A percentile compares a stretch with the other conserved stretches of the same genome.
phyloP scores from a whole-genome alignment of 2,113 vertebrate species.

The Coregonus clupeaformis region DNA sequence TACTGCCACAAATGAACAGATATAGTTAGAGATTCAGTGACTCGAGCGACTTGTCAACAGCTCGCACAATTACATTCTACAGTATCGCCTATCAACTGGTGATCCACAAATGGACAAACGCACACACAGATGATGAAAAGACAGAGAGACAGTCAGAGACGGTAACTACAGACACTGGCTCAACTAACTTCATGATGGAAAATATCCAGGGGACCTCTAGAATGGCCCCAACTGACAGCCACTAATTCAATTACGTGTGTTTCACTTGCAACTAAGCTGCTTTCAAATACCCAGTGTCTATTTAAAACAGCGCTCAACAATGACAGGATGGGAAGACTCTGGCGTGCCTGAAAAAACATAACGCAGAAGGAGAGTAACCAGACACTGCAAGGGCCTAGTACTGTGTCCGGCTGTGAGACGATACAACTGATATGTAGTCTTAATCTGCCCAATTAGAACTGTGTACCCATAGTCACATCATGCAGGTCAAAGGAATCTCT shows the following conservation, averaged over 20 bases:
- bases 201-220: slow-evolving; percentile 59
- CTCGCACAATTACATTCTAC: neutral
- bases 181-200: slow-evolving; percentile 49
- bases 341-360: slow-evolving; percentile 67
- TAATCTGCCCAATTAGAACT: too few species aligned
- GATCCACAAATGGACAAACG: slow-evolving; percentile 6
- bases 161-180: slow-evolving; percentile 34
- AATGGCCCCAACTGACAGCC: slow-evolving; percentile 57
- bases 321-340: slow-evolving; percentile 49
- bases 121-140: neutral
- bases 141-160: slow-evolving; percentile 17
- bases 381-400: too few species aligned
- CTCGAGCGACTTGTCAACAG: neutral
- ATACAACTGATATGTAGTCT: too few species aligned
- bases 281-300: slow-evolving; percentile 57
- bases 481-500: too few species aligned
- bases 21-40: too few species aligned
- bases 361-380: slow-evolving; percentile 46
- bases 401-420: neutral
- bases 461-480: too few species aligned
- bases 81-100: neutral
- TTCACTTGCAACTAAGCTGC: slow-evolving; percentile 59
- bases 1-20: too few species aligned
- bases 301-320: slow-evolving; percentile 64
- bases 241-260: slow-evolving; percentile 65